Evolutionary conservation across 2,888 invertebrate species (phyloP), one percentile per base, ranked within the genome.

Genomic region (Philereme vetulata): DNA sequence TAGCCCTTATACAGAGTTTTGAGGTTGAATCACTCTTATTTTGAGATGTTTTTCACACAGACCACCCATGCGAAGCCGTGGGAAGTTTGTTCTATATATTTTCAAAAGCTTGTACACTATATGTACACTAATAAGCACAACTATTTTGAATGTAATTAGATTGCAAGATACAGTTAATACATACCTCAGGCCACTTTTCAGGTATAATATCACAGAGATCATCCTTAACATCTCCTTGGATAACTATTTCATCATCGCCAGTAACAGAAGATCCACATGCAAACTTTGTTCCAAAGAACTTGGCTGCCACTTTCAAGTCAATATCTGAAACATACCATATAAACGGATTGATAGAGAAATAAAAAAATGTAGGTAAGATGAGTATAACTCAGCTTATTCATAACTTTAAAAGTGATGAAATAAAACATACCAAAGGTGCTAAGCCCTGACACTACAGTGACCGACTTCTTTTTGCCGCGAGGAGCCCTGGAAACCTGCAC

Each of bases 181-280:
- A 36, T 80, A 97, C 97, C 93, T 98, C 97, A 56, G 98, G 96
- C 99, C 99, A 99, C 87, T 99, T 99, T 77, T 99, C 99, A 55
- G 98, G 98, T 80, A 99, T 97, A 68, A 99, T 95, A 92, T 99
- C 99, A 89, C 98, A 98, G 33, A 99, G 92, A 75, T 99, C 99
- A 93, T 99, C 99, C 88, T 99, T 99, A 0, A 99, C 98, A 91
- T 99, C 99, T 56, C 99, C 99, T 88, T 99, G 99, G 81, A 99
- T 98, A 48, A 99, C 99, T 81, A 99, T 99, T 90, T 99, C 99
- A 93, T 99, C 99, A 71, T 98, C 98, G 5, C 98, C 99, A 36
- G 99, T 99, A 1, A 99, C 98, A 7, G 99, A 99, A 5, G 98
- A 98, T n/a, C 99, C 99, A 90, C 99, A 99, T 4, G 99, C 98